Evolutionary conservation across 2,113 vertebrate species (phyloP).

Genomic region (Phalacrocorax carbo): DNA sequence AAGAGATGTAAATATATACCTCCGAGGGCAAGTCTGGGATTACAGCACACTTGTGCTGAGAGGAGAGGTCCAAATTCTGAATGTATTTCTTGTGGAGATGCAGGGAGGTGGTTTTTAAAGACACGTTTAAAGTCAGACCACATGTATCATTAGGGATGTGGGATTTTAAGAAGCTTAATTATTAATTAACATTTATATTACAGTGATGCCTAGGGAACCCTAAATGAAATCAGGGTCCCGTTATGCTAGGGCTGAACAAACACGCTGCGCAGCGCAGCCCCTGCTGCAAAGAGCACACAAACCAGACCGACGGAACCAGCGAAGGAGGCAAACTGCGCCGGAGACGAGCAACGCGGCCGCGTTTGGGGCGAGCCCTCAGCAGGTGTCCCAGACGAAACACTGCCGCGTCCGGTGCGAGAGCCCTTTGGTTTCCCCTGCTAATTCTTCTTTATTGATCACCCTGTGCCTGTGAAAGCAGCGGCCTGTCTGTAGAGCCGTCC

Average conservation of each 20-base stretch:
- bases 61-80: neutral
- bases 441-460: neutral
- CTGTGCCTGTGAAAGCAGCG: neutral
- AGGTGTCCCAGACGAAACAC: neutral
- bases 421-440: neutral
- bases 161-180: neutral
- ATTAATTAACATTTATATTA: neutral
- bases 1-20: neutral
- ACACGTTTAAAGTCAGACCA: neutral
- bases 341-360: accelerated
- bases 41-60: neutral
- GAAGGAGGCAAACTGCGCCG: neutral
- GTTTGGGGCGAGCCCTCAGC: neutral
- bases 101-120: neutral
- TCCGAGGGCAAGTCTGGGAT: neutral
- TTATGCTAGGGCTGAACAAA: neutral
- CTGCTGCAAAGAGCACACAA: neutral
- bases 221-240: neutral
- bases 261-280: accelerated
- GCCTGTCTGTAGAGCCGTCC: neutral
- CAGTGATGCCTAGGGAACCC: neutral
- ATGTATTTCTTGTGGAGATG: neutral
- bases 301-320: neutral
- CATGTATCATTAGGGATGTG: neutral
- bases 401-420: accelerated